Base-by-base conservation (phyloP, 1,140 invertebrate genomes). In the Pomacea maculata region DNA sequence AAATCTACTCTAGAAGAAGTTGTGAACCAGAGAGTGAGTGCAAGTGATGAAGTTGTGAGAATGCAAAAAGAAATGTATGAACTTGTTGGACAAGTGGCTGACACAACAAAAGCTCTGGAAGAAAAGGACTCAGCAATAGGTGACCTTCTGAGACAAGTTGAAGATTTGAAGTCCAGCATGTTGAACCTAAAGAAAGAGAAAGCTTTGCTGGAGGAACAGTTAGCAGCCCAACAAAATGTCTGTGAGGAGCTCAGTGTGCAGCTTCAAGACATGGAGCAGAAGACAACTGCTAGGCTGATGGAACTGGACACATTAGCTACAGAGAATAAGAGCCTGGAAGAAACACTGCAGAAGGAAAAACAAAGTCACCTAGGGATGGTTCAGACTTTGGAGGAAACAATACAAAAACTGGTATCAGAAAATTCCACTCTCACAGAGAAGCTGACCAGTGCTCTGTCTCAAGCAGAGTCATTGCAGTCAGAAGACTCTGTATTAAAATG, bases 11-110 rank as follows among this genome's bases (percentile, higher is more conserved):
- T 72, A 17, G 75, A 75, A 54, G 73, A 72, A 19, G 76, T 21
- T 17, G 52, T 70, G 17, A 54, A 73, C 52, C 57, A 71, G 64
- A 63, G 80, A 25, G 67, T 55, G 14, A 65, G 15, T 64, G 19
- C 80, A n/a, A 81, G 57, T 55, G 72, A 80, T 75, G 73, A 80
- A 29, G 34, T 77, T 19, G 74, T 81, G 3, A 55, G 54, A 25
- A 52, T 83, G 67, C 21, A 76, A 17, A 19, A 80, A 74, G 72
- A 63, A 45, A 81, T 68, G 1, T 55, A 57, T 12, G 57, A 72
- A n/a, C 25, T 81, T 12, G 57, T 75, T 63, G 57, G 14, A 14
- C 79, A 78, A 34, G 55, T 82, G 12, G 65, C 55, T 21, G 55
- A 65, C 10, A 67, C 82, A 4, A 34, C 75, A 63, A 34, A 73